These are phyloP conservation scores for Planococcus citri DNA, from an alignment of 1,140 invertebrate genomes.

Conservation along the genomic window DNA sequence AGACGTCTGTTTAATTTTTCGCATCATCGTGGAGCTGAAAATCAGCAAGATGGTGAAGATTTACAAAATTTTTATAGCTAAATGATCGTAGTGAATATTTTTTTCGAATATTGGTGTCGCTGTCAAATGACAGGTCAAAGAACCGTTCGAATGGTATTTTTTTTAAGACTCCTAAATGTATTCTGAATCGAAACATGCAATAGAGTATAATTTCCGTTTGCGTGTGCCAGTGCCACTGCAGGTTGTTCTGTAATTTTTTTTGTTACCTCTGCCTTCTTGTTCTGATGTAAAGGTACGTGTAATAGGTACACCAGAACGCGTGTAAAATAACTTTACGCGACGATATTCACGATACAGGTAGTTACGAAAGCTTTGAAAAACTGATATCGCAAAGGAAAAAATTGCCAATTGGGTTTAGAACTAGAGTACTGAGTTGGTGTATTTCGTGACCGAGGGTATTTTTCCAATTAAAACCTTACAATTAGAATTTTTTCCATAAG, in stretches of 20 bases:
- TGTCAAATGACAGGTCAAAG: neutral
- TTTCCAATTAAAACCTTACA: too few relatives aligned
- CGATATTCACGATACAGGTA: too few relatives aligned
- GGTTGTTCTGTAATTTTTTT: neutral
- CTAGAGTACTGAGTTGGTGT: too few relatives aligned
- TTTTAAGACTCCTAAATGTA: neutral
- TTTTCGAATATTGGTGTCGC: neutral
- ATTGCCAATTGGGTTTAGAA: too few relatives aligned
- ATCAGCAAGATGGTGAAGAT: too few relatives aligned
- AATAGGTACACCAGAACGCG: neutral
- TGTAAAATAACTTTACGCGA: neutral
- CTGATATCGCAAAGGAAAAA: too few relatives aligned
- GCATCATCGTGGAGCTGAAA: neutral
- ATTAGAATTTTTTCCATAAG: too few relatives aligned
- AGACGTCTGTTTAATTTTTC: constrained; percentile 7
- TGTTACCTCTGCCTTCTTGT: too few relatives aligned
- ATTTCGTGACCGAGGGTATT: too few relatives aligned
- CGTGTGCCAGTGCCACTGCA: neutral
- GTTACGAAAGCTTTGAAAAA: too few relatives aligned
- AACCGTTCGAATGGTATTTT: neutral
- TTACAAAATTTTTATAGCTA: neutral
- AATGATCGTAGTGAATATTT: too few relatives aligned
- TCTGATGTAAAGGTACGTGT: too few relatives aligned
- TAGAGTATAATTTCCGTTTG: neutral
- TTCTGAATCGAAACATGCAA: neutral